Percentiles rank a stretch among this genome's conserved stretches.
These are phyloP conservation scores for Amblyornis subalaris DNA, from an alignment of 2,113 vertebrate species.

Conservation along the genomic window DNA sequence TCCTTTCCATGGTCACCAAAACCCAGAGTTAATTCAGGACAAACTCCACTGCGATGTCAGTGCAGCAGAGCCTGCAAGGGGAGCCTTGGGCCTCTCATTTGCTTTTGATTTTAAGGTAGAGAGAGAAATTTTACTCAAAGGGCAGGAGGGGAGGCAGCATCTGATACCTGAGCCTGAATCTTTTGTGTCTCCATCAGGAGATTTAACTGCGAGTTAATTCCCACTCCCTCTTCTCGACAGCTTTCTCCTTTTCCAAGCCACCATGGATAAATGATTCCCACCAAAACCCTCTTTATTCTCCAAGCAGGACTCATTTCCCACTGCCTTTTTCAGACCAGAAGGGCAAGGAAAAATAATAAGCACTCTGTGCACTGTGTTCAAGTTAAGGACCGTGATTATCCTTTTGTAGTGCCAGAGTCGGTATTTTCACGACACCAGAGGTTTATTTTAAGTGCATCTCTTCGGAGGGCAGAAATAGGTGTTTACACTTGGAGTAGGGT, in stretches of 20 bases:
- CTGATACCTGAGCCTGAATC: background rate
- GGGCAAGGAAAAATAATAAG: background rate
- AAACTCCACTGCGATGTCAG: background rate
- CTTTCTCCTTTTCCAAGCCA: background rate
- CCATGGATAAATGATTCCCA: background rate
- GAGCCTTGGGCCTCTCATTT: background rate
- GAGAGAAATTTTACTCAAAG: background rate
- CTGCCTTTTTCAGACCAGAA: background rate
- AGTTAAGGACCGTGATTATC: background rate
- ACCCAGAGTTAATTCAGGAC: background rate
- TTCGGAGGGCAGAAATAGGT: background rate
- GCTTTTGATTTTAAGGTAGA: background rate
- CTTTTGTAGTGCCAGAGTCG: rapidly evolving
- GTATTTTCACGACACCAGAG: background rate
- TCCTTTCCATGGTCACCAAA: background rate
- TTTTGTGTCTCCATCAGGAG: background rate
- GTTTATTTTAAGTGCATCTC: slow-evolving; percentile 19
- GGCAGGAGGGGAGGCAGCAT: background rate
- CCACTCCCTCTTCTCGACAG: background rate
- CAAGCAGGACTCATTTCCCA: background rate
- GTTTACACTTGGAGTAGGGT: background rate
- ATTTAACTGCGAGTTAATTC: background rate
- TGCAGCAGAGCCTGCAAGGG: background rate
- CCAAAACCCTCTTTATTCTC: background rate
- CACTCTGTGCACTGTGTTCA: background rate